phyloP scores from a whole-genome alignment of 2,888 invertebrate genomes.

The Ethmia dodecea region DNA sequence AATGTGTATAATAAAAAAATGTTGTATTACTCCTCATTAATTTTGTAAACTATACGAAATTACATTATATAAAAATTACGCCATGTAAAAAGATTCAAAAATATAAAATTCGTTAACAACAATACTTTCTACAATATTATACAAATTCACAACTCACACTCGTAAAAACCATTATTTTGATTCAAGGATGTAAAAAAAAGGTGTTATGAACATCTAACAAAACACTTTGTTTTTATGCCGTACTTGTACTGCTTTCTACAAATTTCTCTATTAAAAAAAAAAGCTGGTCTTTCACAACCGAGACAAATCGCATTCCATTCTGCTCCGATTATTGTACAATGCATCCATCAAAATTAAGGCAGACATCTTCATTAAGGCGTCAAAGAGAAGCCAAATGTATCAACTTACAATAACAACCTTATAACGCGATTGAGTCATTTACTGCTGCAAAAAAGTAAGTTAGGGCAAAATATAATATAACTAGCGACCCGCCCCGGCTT shows the following conservation, averaged over 20 bases:
- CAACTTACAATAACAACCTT: too few species aligned
- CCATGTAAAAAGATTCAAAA: too few species aligned
- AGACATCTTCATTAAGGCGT: constrained; percentile 37
- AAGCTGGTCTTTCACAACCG: constrained; percentile 16
- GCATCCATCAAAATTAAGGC: constrained; percentile 46
- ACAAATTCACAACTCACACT: not conserved
- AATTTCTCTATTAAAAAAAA: constrained; percentile 4
- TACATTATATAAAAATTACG: too few species aligned
- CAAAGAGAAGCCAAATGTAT: constrained; percentile 21
- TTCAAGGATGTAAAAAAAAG: not conserved
- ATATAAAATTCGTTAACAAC: not conserved
- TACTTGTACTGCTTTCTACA: not conserved
- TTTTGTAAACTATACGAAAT: too few species aligned
- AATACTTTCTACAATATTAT: not conserved
- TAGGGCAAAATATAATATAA: too few species aligned
- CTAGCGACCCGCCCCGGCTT: too few species aligned
- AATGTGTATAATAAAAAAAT: too few species aligned
- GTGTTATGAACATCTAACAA: not conserved
- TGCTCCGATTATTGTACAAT: constrained; percentile 25
- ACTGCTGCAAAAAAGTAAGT: too few species aligned
- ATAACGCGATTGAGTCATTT: too few species aligned
- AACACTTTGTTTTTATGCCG: too few species aligned
- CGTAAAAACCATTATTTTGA: not conserved
- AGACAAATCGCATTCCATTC: constrained; percentile 24
- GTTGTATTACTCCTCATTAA: too few species aligned